Evolutionary conservation across 1,140 invertebrate genomes (phyloP).

Genomic region (Stegodyphus mimosarum): DNA sequence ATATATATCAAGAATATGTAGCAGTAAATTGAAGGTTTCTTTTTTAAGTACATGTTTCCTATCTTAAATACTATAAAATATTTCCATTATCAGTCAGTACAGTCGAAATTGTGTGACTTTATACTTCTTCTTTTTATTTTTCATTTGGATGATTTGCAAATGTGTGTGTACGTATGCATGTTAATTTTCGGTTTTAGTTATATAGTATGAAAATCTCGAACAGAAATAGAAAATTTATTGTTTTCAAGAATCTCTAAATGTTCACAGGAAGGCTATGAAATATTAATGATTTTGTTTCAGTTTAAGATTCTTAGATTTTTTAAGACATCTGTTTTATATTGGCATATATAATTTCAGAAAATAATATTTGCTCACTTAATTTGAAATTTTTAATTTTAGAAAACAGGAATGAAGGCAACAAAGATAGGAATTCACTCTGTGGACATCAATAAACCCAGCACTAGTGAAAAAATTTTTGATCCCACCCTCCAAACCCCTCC

Average conservation of each 20-base stretch:
- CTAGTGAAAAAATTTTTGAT: constrained; percentile 55
- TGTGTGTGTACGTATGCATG: no score
- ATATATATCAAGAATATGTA: no score
- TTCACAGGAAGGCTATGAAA: neutral
- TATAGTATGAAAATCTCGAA: no score
- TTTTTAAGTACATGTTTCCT: no score
- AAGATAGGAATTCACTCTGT: constrained; percentile 53
- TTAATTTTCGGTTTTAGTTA: no score
- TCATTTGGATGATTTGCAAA: no score
- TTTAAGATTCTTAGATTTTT: neutral
- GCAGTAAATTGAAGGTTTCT: no score
- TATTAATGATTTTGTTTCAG: no score
- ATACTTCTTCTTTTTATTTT: no score
- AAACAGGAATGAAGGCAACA: constrained; percentile 58
- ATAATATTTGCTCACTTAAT: neutral
- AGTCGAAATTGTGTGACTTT: no score
- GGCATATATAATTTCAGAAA: neutral
- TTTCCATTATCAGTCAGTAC: no score
- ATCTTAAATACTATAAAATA: no score
- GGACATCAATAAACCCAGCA: constrained; percentile 57
- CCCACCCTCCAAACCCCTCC: constrained; percentile 31
- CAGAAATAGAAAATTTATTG: neutral
- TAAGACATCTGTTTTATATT: neutral
- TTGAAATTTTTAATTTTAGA: constrained; percentile 20
- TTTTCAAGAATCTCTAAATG: neutral